Base-by-base conservation (phyloP, 2,113 vertebrate genomes). In the Donacobius atricapilla region DNA sequence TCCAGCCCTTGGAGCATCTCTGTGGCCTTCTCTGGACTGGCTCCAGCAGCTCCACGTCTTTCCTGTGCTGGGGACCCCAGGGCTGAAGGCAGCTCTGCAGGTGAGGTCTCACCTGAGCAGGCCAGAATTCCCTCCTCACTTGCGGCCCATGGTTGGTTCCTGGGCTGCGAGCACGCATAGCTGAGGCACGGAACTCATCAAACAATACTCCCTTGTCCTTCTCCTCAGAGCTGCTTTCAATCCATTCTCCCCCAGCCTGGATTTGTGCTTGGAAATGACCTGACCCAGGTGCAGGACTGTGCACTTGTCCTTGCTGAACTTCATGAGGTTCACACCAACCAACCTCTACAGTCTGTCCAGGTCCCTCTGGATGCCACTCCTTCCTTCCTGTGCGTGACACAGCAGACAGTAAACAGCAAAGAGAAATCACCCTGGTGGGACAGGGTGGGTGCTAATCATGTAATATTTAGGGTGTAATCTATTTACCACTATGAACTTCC, bases 1-100 rank as follows among this genome's bases (percentile, higher is more conserved):
- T 68, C 78, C 70, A 61, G 54, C 18, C 17, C 25, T 27, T 0
- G 0, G 42, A 61, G 17, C 61, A 82, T 9, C 30, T 13, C 39
- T 0, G 0, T 7, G 16, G 35, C 31, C 64, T 69, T 35, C 63
- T 60, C 48, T 56, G 47, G 25, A 61, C n/a, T 35, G 1, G 1
- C 12, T 10, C n/a, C 87, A 83, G 30, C 47, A 76, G 47, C 39
- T 54, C 40, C 70, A 60, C 0, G 0, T 40, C 79, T 35, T 48
- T 48, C 17, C 45, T 47, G 23, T 42, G 17, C 6, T 61, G 54
- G 39, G 6, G 19, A 20, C 20, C 11, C 42, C 60, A 17, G 37
- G 33, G 60, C 31, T 42, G 25, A 13, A 63, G 33, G 33, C 42
- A 65, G 50, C 35, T 57, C 50, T 85, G 83, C 51, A 75, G 51